Base-by-base conservation (phyloP, 2,797 vertebrate genomes). In the Toxotes lorentzi region DNA sequence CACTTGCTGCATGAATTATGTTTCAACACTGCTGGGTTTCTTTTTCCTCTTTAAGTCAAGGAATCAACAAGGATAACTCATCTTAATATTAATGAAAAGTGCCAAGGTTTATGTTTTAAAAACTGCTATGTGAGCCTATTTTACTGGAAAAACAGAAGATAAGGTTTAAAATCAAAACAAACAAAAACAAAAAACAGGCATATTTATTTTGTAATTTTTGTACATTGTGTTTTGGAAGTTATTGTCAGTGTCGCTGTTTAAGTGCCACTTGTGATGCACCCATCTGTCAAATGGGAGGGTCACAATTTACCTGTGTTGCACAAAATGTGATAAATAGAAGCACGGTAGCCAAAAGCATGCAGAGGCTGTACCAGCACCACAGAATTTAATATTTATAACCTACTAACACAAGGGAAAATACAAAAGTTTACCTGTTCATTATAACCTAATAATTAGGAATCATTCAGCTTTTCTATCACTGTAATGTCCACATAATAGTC, bases 271-370 rank as follows among this genome's bases (percentile, higher is more conserved):
- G 78, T 85, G 50, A 81, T 34, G 78, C 53, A 60, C 54, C 51
- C 2, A 48, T 27, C 38, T 75, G 27, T 63, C 4, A 16, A 47
- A 24, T 4, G 24, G 57, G 62, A 53, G 47, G 27, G 2, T 81
- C 54, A 58, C 45, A 56, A 64, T 68, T 76, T 43, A 38, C 23
- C 61, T 58, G 73, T 88, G 79, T 85, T 78, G 81, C 81, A 86
- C 79, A 88, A 84, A 86, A 76, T 87, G 64, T 88, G 73, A 86
- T 81, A 73, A 85, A 78, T 85, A 80, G 70, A 77, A 79, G 82
- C 83, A 91, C 51, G 75, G 66, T 90, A 86, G 87, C 77, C 86
- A 71, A 89, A 85, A 86, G 93, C 92, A 92, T 91, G 90, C 83
- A 73, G 48, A 81, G 73, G 70, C 75, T 76, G 53, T 24, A 76